These are phyloP conservation scores for Lepidocyrtinus sp. DNA, from an alignment of 2,888 invertebrate genomes.

Conservation along the genomic window DNA sequence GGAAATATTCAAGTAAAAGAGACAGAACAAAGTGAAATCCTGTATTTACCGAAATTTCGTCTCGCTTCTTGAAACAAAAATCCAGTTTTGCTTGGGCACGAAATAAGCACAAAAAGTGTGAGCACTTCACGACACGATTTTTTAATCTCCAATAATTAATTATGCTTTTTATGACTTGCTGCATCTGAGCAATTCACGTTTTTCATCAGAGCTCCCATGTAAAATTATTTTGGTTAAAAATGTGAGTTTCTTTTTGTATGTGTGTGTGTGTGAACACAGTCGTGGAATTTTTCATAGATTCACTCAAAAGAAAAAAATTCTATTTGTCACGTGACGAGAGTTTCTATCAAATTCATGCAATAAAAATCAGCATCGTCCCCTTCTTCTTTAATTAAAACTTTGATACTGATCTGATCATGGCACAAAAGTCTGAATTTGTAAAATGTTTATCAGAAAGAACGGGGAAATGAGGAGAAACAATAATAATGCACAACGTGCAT, in stretches of 20 bases:
- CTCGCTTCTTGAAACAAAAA: neutral
- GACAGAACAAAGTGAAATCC: neutral
- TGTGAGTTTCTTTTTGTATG: neutral
- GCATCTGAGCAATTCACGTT: neutral
- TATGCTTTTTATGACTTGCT: neutral
- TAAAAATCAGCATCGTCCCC: neutral
- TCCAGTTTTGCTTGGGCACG: conserved; percentile 10
- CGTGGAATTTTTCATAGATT: no score
- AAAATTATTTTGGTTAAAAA: neutral
- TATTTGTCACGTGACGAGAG: neutral
- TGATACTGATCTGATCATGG: neutral
- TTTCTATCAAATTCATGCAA: neutral
- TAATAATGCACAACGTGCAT: no score
- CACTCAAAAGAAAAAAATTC: neutral
- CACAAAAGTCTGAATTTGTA: neutral
- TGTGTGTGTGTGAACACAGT: neutral
- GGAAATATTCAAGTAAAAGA: neutral
- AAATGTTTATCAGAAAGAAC: neutral
- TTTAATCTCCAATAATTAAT: conserved; percentile 9
- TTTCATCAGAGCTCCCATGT: neutral
- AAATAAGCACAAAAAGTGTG: conserved; percentile 6
- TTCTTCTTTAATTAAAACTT: neutral
- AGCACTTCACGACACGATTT: conserved; percentile 17
- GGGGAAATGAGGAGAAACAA: no score
- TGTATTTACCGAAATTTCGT: conserved; percentile 8